A percentile compares a stretch with the other conserved stretches of the same genome.
phyloP scores from a whole-genome alignment of 2,113 vertebrate species.

The Barnardius zonarius region DNA sequence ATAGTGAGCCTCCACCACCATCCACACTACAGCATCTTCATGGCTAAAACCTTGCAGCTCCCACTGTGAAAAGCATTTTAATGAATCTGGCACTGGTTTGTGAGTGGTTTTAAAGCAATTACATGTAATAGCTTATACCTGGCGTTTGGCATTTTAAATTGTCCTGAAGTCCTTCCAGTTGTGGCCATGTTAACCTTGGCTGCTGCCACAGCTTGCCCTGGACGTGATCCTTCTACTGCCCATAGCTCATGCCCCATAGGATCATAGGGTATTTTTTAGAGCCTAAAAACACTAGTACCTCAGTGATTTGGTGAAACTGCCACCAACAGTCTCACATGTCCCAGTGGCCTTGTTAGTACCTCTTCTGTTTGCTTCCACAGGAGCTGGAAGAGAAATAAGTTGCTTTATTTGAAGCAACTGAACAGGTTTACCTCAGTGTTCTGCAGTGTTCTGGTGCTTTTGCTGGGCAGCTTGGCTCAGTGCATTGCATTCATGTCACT shows the following conservation, averaged over 20 bases:
- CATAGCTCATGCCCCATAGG: not conserved
- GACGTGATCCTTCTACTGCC: not conserved
- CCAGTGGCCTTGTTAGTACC: fast-evolving
- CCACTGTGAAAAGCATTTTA: not conserved
- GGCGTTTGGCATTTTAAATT: not conserved
- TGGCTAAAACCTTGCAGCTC: not conserved
- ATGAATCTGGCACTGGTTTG: not conserved
- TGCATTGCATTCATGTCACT: fast-evolving
- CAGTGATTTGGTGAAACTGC: not conserved
- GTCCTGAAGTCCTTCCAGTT: not conserved
- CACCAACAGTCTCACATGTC: fast-evolving
- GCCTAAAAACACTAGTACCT: not conserved
- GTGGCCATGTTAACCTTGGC: not conserved
- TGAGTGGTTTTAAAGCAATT: not conserved
- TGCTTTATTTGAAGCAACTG: not conserved
- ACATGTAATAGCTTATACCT: not conserved
- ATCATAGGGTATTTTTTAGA: not conserved
- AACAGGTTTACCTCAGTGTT: not conserved
- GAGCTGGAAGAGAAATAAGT: not conserved
- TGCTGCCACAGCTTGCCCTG: not conserved
- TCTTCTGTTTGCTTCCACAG: not conserved
- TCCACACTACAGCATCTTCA: not conserved
- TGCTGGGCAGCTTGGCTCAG: not conserved
- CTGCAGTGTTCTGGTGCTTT: not conserved
- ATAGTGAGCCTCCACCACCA: not conserved